Evolutionary conservation across 2,888 invertebrate species (phyloP).

Genomic region (Diarsia brunnea): DNA sequence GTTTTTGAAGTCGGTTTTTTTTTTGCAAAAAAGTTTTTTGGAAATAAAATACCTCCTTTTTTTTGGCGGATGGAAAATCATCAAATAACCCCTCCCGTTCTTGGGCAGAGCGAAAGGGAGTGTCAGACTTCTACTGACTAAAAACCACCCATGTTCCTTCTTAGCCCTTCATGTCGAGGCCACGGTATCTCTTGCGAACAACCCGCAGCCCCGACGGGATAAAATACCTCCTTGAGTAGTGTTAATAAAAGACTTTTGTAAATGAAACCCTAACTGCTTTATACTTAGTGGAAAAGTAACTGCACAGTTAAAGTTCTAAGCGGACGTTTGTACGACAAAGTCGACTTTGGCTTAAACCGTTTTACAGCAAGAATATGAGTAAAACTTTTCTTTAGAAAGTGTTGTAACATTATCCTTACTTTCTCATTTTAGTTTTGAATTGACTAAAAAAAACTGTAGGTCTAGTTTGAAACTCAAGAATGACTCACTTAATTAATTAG

Average conservation of each 20-base stretch:
- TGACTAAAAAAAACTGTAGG: neutral
- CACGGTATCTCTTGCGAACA: no score
- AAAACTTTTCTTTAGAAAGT: slow-evolving; percentile 16
- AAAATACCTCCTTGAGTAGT: no score
- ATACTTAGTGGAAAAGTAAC: slow-evolving; percentile 20
- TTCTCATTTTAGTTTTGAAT: slow-evolving; percentile 12
- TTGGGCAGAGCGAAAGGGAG: no score
- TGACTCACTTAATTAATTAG: neutral
- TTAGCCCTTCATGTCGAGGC: no score
- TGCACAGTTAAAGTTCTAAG: slow-evolving; percentile 11
- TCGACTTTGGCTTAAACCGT: slow-evolving; percentile 1
- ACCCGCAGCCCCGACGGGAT: no score
- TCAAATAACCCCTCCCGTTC: no score
- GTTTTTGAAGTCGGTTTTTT: no score
- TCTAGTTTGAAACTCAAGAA: neutral
- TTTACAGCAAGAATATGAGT: neutral
- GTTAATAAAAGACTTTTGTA: slow-evolving; percentile 1
- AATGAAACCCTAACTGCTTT: slow-evolving; percentile 1
- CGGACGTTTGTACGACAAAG: slow-evolving; percentile 1
- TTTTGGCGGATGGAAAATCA: no score
- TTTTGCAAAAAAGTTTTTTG: no score
- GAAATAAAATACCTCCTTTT: no score
- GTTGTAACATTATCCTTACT: slow-evolving; percentile 1
- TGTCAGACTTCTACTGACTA: no score
- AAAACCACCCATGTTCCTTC: no score